phyloP scores from a whole-genome alignment of 2,113 vertebrate species.

The Microtus oregoni region DNA sequence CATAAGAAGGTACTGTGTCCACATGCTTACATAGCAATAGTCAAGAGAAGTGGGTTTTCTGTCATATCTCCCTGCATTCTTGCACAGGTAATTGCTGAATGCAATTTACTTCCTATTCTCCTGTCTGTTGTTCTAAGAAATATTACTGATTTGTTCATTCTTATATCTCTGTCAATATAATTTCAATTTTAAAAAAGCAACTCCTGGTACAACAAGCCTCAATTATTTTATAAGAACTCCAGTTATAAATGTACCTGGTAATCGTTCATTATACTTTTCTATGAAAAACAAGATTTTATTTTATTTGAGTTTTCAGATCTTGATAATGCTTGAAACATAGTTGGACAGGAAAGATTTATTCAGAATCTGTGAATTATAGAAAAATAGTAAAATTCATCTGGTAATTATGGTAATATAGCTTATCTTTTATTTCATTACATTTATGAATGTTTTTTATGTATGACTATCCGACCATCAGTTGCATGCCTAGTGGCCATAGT shows the following conservation, averaged over 20 bases:
- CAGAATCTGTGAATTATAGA: neutral
- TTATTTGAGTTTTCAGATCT: neutral
- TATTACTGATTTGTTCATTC: neutral
- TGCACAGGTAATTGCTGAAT: neutral
- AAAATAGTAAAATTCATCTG: conserved; percentile 5
- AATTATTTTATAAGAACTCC: neutral
- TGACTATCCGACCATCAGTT: neutral
- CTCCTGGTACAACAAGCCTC: neutral
- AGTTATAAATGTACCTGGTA: neutral
- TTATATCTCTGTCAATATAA: neutral
- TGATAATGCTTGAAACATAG: neutral
- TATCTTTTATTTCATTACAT: neutral
- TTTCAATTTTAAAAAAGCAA: neutral
- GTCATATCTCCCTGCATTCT: neutral
- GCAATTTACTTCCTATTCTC: neutral
- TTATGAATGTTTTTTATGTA: neutral
- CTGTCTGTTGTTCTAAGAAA: neutral
- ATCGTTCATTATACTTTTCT: neutral
- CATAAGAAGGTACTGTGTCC: neutral
- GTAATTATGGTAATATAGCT: neutral
- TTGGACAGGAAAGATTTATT: neutral
- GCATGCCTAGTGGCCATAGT: neutral
- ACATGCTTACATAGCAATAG: neutral
- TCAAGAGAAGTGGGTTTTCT: neutral
- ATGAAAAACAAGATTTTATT: neutral